phyloP scores from a whole-genome alignment of 2,888 invertebrate genomes.

The Coleophora deauratella region DNA sequence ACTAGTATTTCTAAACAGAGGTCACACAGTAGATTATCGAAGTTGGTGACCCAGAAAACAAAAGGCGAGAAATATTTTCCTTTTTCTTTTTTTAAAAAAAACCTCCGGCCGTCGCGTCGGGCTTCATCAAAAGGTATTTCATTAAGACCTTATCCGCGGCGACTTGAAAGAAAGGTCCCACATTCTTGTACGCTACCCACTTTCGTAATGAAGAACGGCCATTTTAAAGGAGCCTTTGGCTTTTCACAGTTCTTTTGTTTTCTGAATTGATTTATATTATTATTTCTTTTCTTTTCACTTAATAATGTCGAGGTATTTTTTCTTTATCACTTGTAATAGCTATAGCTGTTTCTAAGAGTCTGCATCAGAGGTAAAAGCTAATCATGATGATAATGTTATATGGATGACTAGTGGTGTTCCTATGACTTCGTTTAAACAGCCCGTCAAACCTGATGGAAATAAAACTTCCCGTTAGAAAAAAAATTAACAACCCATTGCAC shows the following conservation, averaged over 20 bases:
- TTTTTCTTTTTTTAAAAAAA: too few relatives aligned
- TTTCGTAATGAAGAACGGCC: constrained; percentile 68
- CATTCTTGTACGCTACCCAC: constrained; percentile 53
- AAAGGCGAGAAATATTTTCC: background rate
- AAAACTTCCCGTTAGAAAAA: too few relatives aligned
- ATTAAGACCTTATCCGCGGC: constrained; percentile 56
- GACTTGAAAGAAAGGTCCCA: constrained; percentile 58
- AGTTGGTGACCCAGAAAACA: constrained; percentile 3
- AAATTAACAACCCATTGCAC: too few relatives aligned
- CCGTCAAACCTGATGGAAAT: too few relatives aligned
- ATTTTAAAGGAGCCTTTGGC: constrained; percentile 42
- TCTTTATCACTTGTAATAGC: too few relatives aligned
- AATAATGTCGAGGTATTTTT: too few relatives aligned
- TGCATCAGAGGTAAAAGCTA: too few relatives aligned
- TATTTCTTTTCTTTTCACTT: constrained; percentile 20
- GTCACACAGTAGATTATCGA: background rate
- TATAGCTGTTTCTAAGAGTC: too few relatives aligned
- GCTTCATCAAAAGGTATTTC: constrained; percentile 71
- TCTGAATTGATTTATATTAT: constrained; percentile 18
- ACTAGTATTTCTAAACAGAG: background rate
- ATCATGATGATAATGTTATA: too few relatives aligned
- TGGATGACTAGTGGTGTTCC: too few relatives aligned
- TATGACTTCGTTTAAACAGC: too few relatives aligned
- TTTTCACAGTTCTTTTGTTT: constrained; percentile 33
- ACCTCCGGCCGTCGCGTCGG: background rate